Base-by-base conservation (phyloP, 2,888 invertebrate genomes). In the Folsomia manolachei region DNA sequence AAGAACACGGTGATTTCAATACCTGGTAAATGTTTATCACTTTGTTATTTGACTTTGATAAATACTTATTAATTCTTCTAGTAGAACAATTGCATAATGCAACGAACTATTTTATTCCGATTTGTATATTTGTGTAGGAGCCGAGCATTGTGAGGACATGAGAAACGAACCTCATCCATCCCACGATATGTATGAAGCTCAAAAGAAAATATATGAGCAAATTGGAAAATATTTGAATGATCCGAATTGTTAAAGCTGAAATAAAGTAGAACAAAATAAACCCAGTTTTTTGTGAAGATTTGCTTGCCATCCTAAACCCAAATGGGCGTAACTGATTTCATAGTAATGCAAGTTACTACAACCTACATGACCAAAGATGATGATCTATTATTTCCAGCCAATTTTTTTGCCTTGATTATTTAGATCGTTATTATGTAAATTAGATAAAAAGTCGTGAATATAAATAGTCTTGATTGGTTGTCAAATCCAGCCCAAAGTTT, bases 1-100 rank as follows among this genome's bases (percentile, higher is more conserved):
- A 82, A 82, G 53, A 81, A 83, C n/a, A 81, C 82, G 11, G 84
- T 84, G 19, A 80, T 85, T 63, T 83, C 79, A 72, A 84, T 85
- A 26, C 80, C 83, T 64, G 84, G 84, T 83, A 78, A 56, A 56
- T 61, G 4, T 4, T 56, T 19, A 56, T 56, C 7, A 56, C 7
- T 21, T 56, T 7, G n/a, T 51, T 14, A 9, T 51, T 18, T 51
- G 18, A 51, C n/a, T n/a, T n/a, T 14, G 9, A 21, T 61, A 14
- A 61, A 9, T 9, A 23, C 7, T 66, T 7, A 66, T 23, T 66
- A 26, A 19, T 19, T 24, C 7, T n/a, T n/a, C n/a, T n/a, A n/a
- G n/a, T n/a, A n/a, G n/a, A n/a, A n/a, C 25, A 63, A 24, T 24
- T 63, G 21, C 11, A 25, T 4, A 24, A 63, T n/a, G n/a, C n/a